phyloP scores from a whole-genome alignment of 2,797 vertebrate species.

The Rhinogobio ventralis region DNA sequence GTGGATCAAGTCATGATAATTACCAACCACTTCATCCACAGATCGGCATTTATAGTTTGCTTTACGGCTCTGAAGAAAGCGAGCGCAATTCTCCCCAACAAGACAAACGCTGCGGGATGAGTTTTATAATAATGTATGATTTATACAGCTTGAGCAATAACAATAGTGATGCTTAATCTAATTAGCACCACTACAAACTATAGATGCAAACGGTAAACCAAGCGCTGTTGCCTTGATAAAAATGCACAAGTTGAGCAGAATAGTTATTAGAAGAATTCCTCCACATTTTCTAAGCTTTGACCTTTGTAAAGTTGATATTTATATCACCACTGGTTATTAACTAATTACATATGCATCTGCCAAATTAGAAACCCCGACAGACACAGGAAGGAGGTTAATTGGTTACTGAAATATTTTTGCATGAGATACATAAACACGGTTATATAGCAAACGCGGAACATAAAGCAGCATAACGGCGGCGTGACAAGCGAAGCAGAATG shows the following conservation, averaged over 20 bases:
- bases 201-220: neutral
- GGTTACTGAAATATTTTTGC: constrained; percentile 9
- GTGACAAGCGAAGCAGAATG: constrained; percentile 28
- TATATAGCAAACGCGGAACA: neutral
- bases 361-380: constrained; percentile 25
- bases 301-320: constrained; percentile 14
- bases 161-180: neutral
- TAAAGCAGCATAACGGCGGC: constrained; percentile 11
- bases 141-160: neutral
- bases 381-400: constrained; percentile 26
- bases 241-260: neutral
- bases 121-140: constrained; percentile 8
- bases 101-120: neutral
- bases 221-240: neutral
- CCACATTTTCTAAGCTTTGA: neutral
- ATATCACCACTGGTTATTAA: constrained; percentile 9
- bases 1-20: constrained; percentile 43
- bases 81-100: neutral
- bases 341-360: constrained; percentile 30
- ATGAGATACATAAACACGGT: neutral
- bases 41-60: constrained; percentile 19
- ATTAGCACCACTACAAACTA: neutral
- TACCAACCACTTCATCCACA: constrained; percentile 38
- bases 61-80: neutral
- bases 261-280: constrained; percentile 2